phyloP scores from a whole-genome alignment of 2,888 invertebrate genomes.

The Panzeria rudis region DNA sequence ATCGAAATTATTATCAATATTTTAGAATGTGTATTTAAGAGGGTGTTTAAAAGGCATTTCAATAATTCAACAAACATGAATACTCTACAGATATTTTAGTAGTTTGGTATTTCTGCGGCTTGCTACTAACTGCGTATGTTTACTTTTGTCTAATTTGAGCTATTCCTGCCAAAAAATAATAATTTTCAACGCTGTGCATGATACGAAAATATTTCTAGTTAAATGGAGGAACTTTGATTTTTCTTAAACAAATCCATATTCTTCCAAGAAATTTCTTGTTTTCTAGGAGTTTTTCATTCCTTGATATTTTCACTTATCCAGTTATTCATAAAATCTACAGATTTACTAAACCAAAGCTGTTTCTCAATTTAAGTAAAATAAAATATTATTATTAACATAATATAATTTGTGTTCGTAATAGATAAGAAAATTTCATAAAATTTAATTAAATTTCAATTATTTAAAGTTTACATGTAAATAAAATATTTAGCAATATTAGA shows the following conservation, averaged over 20 bases:
- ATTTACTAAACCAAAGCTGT: background rate
- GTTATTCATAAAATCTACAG: background rate
- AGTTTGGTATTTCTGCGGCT: background rate
- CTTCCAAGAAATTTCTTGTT: no score
- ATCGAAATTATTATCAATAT: background rate
- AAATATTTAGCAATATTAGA: constrained; percentile 8
- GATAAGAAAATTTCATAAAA: constrained; percentile 33
- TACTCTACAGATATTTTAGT: background rate
- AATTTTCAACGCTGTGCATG: background rate
- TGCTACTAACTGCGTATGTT: background rate
- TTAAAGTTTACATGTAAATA: background rate
- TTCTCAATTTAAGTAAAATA: background rate
- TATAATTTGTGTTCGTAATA: constrained; percentile 16
- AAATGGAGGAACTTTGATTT: no score
- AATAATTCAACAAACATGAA: constrained; percentile 41
- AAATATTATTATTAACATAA: constrained; percentile 20
- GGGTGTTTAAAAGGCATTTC: constrained; percentile 49
- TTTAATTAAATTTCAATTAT: constrained; percentile 56
- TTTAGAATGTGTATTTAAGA: background rate
- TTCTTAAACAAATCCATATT: no score
- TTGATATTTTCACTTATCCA: background rate
- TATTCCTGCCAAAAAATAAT: background rate
- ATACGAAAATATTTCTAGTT: no score
- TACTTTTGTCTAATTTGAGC: background rate
- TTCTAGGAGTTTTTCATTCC: no score